Percentiles rank a stretch among this genome's conserved stretches.
Conservation (phyloP, 2,888 invertebrate genomes). For the Leptura quadrifasciata region DNA sequence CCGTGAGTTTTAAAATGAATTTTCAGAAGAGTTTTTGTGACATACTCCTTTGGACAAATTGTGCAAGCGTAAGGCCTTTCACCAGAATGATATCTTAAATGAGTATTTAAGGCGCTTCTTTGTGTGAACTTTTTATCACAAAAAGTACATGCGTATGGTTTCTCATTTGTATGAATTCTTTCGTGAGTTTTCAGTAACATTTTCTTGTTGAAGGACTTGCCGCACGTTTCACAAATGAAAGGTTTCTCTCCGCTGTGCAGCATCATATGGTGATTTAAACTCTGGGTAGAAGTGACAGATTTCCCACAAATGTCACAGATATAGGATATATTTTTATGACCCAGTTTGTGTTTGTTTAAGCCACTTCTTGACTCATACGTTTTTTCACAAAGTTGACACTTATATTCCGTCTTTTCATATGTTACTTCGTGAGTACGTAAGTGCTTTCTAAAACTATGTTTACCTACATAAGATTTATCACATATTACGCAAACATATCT, state of each 20-base stretch:
- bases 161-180: conserved; percentile 65
- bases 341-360: conserved; percentile 19
- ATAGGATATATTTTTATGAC: conserved; percentile 21
- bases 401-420: conserved; percentile 12
- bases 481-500: conserved; percentile 68
- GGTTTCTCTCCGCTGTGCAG: conserved; percentile 68
- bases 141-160: conserved; percentile 42
- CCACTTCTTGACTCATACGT: conserved; percentile 12
- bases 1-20: conserved; percentile 29
- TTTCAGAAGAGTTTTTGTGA: conserved; percentile 33
- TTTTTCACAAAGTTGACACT: conserved; percentile 10
- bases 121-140: conserved; percentile 47
- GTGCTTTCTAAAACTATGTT: conserved; percentile 11
- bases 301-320: conserved; percentile 67
- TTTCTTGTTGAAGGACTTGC: conserved; percentile 74
- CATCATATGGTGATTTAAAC: conserved; percentile 68
- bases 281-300: conserved; percentile 58
- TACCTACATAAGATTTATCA: conserved; percentile 13
- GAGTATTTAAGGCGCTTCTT: conserved; percentile 36
- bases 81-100: conserved; percentile 47
- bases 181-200: conserved; percentile 64
- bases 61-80: conserved; percentile 47
- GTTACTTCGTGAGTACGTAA: conserved; percentile 22
- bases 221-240: conserved; percentile 55
- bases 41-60: conserved; percentile 44